These are phyloP conservation scores for Linnaemya vulpina DNA, from an alignment of 2,888 invertebrate species.

Conservation along the genomic window DNA sequence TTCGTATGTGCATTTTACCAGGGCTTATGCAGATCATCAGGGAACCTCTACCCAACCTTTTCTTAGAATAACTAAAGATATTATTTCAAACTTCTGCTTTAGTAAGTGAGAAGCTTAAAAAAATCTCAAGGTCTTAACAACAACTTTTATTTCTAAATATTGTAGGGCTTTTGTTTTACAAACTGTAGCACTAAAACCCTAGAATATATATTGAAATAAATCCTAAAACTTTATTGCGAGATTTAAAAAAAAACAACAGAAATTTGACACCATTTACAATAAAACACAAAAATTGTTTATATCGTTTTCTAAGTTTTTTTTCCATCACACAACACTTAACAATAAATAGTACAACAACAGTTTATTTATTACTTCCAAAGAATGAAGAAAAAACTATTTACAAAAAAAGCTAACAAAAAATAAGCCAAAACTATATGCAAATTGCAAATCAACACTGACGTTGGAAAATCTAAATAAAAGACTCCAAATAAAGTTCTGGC, in stretches of 20 bases:
- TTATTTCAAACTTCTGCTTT: no score
- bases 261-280: constrained; percentile 60
- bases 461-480: constrained; percentile 31
- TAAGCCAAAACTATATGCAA: constrained; percentile 68
- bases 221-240: constrained; percentile 3
- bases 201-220: background rate
- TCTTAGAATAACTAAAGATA: no score
- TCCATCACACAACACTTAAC: constrained; percentile 9
- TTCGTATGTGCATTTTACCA: no score
- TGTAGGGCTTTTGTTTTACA: no score
- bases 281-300: background rate
- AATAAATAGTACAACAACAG: constrained; percentile 51
- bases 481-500: constrained; percentile 37
- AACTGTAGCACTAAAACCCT: constrained; percentile 3
- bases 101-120: no score
- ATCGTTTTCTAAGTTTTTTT: background rate
- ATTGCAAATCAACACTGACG: constrained; percentile 68
- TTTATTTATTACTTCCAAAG: constrained; percentile 56
- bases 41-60: no score
- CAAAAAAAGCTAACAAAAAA: background rate
- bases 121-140: no score
- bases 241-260: background rate
- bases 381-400: constrained; percentile 21
- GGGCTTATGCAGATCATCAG: no score
- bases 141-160: no score